These are phyloP conservation scores for Pachyrhynchus sulphureomaculatus DNA, from an alignment of 1,140 invertebrate species.

Conservation along the genomic window DNA sequence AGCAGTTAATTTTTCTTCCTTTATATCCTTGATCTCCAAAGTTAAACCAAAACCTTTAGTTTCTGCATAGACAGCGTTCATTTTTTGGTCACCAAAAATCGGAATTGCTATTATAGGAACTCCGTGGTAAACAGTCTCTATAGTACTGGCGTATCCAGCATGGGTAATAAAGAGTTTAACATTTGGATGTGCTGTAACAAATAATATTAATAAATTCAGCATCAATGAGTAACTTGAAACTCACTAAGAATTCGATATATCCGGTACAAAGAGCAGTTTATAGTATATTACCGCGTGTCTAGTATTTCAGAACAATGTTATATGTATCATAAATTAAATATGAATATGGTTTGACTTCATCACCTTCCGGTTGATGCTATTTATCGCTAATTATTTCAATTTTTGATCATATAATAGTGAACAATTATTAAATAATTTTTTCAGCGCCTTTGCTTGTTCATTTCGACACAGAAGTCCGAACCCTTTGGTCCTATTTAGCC, in stretches of 20 bases:
- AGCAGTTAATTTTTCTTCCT: neutral
- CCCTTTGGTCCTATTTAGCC: no score
- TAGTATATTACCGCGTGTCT: neutral
- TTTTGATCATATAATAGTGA: no score
- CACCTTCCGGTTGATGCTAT: no score
- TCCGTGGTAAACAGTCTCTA: slow-evolving; percentile 69
- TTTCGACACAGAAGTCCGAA: no score
- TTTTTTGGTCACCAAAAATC: slow-evolving; percentile 63
- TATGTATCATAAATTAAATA: no score
- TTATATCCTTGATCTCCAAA: neutral
- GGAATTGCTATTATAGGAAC: slow-evolving; percentile 71
- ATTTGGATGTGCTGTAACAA: slow-evolving; percentile 27
- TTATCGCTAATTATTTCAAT: no score
- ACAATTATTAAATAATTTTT: no score
- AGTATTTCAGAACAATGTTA: neutral
- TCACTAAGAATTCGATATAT: no score
- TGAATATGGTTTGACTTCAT: no score
- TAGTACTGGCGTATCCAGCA: slow-evolving; percentile 63
- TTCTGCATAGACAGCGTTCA: slow-evolving; percentile 55
- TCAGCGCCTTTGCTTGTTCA: no score
- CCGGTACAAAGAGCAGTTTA: neutral
- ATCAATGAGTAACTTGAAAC: no score
- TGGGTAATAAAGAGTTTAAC: slow-evolving; percentile 33
- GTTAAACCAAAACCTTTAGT: slow-evolving; percentile 52
- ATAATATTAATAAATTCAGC: slow-evolving; percentile 38